These are phyloP conservation scores for Troilus luridus DNA, from an alignment of 2,888 invertebrate genomes.

Conservation along the genomic window DNA sequence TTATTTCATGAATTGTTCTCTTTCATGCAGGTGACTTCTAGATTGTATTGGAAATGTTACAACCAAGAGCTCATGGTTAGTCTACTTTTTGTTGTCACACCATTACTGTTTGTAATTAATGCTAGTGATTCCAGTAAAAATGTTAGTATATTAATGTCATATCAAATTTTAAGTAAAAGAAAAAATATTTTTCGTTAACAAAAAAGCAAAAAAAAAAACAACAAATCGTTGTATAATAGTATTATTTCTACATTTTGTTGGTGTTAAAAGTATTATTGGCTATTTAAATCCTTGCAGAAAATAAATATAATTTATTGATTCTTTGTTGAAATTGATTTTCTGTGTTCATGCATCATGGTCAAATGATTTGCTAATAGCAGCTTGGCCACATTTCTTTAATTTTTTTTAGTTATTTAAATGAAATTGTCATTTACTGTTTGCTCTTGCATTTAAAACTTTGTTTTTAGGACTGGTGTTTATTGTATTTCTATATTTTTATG, in stretches of 20 bases:
- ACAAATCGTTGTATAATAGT: background rate
- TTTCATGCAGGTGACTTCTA: background rate
- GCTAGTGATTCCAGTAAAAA: background rate
- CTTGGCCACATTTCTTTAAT: background rate
- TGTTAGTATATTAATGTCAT: background rate
- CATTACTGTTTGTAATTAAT: background rate
- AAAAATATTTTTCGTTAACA: background rate
- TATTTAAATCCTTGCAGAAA: background rate
- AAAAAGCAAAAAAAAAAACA: background rate
- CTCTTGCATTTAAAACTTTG: background rate
- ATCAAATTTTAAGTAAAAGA: constrained; percentile 17
- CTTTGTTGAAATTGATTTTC: background rate
- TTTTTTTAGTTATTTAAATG: background rate
- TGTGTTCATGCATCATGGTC: background rate
- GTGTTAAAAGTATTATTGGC: background rate
- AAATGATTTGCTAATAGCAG: background rate
- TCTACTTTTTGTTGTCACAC: background rate
- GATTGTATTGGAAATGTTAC: background rate
- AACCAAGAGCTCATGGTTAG: constrained; percentile 15
- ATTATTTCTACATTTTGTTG: background rate
- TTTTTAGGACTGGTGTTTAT: background rate
- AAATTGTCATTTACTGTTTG: background rate
- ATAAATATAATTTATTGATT: background rate
- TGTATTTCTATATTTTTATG: background rate
- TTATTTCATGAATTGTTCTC: background rate